Evolutionary conservation across 1,140 invertebrate genomes (phyloP), one percentile per base, ranked within the genome.

Genomic region (Drosophila repletoides): DNA sequence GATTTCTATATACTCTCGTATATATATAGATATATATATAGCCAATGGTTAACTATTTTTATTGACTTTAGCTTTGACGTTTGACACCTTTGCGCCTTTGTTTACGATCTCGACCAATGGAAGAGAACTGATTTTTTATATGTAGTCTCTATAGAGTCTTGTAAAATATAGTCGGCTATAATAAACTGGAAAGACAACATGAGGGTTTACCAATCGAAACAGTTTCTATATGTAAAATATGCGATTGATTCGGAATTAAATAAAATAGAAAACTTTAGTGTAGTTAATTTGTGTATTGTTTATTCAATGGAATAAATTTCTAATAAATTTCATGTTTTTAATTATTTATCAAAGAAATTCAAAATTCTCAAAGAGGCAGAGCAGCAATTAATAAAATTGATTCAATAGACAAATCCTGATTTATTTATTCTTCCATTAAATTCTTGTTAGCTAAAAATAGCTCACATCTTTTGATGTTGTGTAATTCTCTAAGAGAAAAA

Each of bases 31-130:
- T 5, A 36, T 52, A 22, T 33, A 40, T 60, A 45, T 63, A 66
- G 29, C 34, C 34, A 60, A 36, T 55, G 64, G 41, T 70, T 34
- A 76, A 73, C 56, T 71, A 77, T 83, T 83, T 83, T 83, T 83
- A 84, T 83, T 83, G 77, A 83, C 77, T 83, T 70, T 63, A 63
- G 73, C 77, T 84, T 77, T 70, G 73, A 76, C 77, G 77, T 76
- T 83, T 84, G 79, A 83, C 77, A 83, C 79, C 73, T 77, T 73
- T 73, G 64, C 51, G 65, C 60, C 60, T 77, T 77, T 77, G 79
- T 81, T 84, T 72, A 77, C 59, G 73, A 83, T 65, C 14, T 34
- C 48, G 59, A 5, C 40, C 58, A 59, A 64, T 58, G 48, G 40
- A 26, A 36, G 31, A 59, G 40, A 28, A 68, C 63, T 29, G 34